These are phyloP conservation scores for Aphis craccivora DNA, from an alignment of 1,140 invertebrate genomes.

Conservation along the genomic window DNA sequence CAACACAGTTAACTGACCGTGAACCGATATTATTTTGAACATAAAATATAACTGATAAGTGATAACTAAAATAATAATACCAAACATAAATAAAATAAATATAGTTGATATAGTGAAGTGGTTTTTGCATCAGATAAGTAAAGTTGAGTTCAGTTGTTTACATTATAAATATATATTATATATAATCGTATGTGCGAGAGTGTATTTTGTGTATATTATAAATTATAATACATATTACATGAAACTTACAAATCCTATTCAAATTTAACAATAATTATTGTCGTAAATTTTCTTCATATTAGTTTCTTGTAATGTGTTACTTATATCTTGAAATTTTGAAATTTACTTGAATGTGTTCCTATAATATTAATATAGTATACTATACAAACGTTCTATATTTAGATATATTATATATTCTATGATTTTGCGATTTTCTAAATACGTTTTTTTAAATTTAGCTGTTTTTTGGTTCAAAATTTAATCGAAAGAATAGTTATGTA, in stretches of 20 bases:
- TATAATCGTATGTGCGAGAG: background rate
- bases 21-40: conserved; percentile 35
- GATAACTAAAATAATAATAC: conserved; percentile 11
- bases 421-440: background rate
- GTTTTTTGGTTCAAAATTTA: background rate
- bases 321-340: background rate
- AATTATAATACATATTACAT: background rate
- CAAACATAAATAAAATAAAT: conserved; percentile 12
- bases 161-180: background rate
- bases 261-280: background rate
- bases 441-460: background rate
- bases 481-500: background rate
- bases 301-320: background rate
- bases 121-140: background rate
- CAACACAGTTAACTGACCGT: conserved; percentile 35
- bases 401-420: background rate
- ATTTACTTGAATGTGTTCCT: no score
- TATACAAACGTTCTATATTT: background rate
- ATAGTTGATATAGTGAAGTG: conserved; percentile 1
- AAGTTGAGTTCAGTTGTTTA: background rate
- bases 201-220: background rate
- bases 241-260: background rate
- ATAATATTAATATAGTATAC: no score
- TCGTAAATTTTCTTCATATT: background rate
- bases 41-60: conserved; percentile 13